Percentiles rank a stretch among this genome's conserved stretches.
phyloP scores from a whole-genome alignment of 2,797 vertebrate genomes.

The Anniella stebbinsi region DNA sequence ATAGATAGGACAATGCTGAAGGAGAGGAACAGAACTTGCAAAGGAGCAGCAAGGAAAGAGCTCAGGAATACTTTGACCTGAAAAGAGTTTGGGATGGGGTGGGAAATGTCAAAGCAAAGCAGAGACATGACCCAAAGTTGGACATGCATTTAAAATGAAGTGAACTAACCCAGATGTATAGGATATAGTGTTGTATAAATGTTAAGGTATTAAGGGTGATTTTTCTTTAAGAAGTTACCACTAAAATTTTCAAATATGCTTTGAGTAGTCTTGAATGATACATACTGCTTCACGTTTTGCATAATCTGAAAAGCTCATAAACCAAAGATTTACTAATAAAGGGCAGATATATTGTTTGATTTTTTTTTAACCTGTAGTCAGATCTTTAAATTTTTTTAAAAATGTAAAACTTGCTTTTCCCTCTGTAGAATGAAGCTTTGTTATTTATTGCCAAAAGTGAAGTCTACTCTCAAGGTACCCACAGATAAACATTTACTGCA shows the following conservation, averaged over 20 bases:
- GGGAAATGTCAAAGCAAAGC: not conserved
- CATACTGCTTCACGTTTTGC: no score
- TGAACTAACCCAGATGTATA: not conserved
- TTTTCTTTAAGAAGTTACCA: not conserved
- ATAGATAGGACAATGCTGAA: not conserved
- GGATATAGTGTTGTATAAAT: not conserved
- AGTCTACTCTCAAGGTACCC: constrained; percentile 89
- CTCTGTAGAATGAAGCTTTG: constrained; percentile 89
- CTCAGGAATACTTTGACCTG: not conserved
- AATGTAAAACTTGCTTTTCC: constrained; percentile 25
- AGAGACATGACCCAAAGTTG: not conserved
- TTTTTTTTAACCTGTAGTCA: not conserved
- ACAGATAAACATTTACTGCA: constrained; percentile 92
- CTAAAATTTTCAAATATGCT: not conserved
- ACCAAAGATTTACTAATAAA: constrained; percentile 17
- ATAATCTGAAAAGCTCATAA: not conserved
- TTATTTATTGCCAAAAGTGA: constrained; percentile 90
- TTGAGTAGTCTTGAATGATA: constrained; percentile 26
- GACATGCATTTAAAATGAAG: not conserved
- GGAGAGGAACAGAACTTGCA: not conserved
- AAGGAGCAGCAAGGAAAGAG: not conserved
- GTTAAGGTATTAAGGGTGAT: not conserved
- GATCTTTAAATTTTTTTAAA: not conserved
- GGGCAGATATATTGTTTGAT: not conserved
- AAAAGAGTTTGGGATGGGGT: not conserved